Conservation (phyloP, 2,797 vertebrate genomes). For the Balearica regulorum region DNA sequence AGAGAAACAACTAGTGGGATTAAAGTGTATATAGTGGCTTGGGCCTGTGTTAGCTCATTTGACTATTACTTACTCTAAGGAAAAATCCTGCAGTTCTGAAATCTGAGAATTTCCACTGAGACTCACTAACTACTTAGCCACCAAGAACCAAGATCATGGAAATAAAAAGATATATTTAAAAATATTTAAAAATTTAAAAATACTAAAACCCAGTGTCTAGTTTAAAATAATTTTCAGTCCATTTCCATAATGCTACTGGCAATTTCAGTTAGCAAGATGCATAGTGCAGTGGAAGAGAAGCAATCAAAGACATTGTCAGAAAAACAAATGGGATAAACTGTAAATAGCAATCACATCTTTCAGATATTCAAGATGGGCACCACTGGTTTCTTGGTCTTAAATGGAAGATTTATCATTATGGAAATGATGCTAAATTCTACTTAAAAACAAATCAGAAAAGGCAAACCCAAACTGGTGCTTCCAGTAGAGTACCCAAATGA, state of each 20-base stretch:
- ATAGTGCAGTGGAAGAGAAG: not conserved
- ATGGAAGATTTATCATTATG: not conserved
- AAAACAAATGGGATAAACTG: not conserved
- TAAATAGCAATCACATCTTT: conserved; percentile 5
- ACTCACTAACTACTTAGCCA: not conserved
- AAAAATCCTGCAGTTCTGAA: not conserved
- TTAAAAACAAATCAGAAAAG: not conserved
- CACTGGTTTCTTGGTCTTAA: not conserved
- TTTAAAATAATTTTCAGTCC: not conserved
- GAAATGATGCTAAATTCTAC: not conserved
- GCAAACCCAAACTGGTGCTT: not conserved
- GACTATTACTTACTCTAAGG: not conserved
- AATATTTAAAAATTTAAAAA: not conserved
- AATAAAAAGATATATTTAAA: not conserved
- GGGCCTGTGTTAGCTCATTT: not conserved
- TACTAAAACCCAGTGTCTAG: not conserved
- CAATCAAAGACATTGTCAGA: not conserved
- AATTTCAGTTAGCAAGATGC: not conserved
- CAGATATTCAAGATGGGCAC: not conserved
- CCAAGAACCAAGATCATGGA: not conserved
- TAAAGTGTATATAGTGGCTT: not conserved
- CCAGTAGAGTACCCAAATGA: not conserved
- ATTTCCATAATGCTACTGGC: not conserved
- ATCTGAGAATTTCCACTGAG: not conserved
- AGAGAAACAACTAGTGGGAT: not conserved